phyloP scores from a whole-genome alignment of 2,888 invertebrate species.

The Protophormia terraenovae region DNA sequence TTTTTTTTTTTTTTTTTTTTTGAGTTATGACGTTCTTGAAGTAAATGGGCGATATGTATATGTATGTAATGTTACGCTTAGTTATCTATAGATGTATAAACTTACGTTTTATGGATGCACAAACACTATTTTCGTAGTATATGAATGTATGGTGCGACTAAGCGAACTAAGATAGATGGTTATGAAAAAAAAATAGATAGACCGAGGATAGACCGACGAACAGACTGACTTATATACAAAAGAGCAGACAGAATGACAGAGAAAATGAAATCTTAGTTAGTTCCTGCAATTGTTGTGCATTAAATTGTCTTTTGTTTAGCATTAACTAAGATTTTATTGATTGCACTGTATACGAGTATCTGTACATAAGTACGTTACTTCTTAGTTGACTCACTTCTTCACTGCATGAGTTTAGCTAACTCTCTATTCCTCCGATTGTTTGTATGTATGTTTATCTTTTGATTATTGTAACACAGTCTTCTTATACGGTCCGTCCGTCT shows the following conservation, averaged over 20 bases:
- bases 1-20: no score
- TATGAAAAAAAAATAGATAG: constrained; percentile 15
- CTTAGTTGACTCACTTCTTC: neutral
- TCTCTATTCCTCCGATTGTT: neutral
- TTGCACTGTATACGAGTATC: neutral
- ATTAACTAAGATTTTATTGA: constrained; percentile 58
- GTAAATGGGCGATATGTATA: neutral
- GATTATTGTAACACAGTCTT: neutral
- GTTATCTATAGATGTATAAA: constrained; percentile 22
- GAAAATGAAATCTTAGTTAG: constrained; percentile 15
- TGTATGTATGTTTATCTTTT: constrained; percentile 1
- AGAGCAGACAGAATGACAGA: neutral
- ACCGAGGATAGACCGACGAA: neutral
- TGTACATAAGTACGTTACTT: neutral
- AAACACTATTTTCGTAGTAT: neutral
- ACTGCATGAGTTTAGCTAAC: neutral
- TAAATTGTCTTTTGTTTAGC: constrained; percentile 51
- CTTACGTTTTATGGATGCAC: neutral
- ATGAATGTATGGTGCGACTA: neutral
- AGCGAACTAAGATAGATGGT: constrained; percentile 14
- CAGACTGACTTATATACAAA: neutral
- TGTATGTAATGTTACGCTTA: constrained; percentile 54
- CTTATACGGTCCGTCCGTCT: neutral
- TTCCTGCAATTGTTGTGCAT: constrained; percentile 43
- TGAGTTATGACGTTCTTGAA: no score